A percentile compares a stretch with the other conserved stretches of the same genome.
Conservation (phyloP, 1,140 invertebrate genomes). For the Teleogryllus occipitalis region DNA sequence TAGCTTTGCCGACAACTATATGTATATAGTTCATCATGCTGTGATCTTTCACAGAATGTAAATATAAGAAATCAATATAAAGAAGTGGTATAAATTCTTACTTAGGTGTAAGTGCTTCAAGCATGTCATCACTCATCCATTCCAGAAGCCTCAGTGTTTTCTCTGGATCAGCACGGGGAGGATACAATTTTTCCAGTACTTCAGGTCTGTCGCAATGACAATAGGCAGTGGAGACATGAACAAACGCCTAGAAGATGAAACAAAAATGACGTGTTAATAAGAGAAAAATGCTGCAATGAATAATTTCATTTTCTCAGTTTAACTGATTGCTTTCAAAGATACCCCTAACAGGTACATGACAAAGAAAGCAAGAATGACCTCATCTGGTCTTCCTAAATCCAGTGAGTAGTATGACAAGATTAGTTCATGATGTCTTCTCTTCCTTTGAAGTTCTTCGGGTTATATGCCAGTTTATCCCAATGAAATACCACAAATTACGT, state of each 20-base stretch:
- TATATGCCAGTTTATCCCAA: too few relatives aligned
- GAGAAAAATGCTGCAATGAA: background rate
- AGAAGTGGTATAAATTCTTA: slow-evolving; percentile 38
- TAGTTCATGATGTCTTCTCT: too few relatives aligned
- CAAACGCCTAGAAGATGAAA: slow-evolving; percentile 40
- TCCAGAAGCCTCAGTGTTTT: slow-evolving; percentile 66
- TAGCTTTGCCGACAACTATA: too few relatives aligned
- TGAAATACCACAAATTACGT: too few relatives aligned
- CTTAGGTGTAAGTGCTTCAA: slow-evolving; percentile 68
- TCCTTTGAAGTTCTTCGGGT: too few relatives aligned
- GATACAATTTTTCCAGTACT: slow-evolving; percentile 67
- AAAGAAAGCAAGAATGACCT: too few relatives aligned
- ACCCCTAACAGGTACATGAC: too few relatives aligned
- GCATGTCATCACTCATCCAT: slow-evolving; percentile 63
- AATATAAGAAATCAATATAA: slow-evolving; percentile 39
- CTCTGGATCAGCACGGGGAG: slow-evolving; percentile 58
- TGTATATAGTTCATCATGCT: background rate
- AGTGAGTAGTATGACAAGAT: too few relatives aligned
- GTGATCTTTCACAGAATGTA: background rate
- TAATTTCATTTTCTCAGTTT: too few relatives aligned
- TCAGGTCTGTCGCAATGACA: slow-evolving; percentile 75
- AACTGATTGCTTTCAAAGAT: too few relatives aligned
- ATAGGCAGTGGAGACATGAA: slow-evolving; percentile 85
- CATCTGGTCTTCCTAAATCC: too few relatives aligned
- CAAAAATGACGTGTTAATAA: background rate